phyloP scores from a whole-genome alignment of 30 jellyfish, hydroid and myxozoan species.

The Clytia hemisphaerica region DNA sequence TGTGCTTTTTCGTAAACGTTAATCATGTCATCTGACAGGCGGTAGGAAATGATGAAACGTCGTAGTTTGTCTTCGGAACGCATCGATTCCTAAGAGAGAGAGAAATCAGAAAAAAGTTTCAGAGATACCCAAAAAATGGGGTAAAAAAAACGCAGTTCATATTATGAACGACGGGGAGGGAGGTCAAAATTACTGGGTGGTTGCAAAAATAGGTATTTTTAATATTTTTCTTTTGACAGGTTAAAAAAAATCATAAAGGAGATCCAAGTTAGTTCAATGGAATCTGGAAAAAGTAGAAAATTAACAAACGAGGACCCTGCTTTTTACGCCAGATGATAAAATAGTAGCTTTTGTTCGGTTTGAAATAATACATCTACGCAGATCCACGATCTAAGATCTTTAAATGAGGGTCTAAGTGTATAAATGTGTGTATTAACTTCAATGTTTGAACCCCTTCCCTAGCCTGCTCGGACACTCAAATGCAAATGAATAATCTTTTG shows the following conservation, averaged over 20 bases:
- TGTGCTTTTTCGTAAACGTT: slow-evolving; percentile 88
- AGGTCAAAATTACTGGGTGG: background rate
- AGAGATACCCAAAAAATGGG: background rate
- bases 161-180: too few relatives aligned
- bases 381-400: too few relatives aligned
- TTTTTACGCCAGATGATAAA: too few relatives aligned
- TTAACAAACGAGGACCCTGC: too few relatives aligned
- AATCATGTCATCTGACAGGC: slow-evolving; percentile 92
- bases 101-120: slow-evolving; percentile 6
- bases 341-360: too few relatives aligned
- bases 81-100: slow-evolving; percentile 56
- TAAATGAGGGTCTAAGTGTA: too few relatives aligned
- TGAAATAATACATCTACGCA: too few relatives aligned
- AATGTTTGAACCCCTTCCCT: background rate
- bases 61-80: slow-evolving; percentile 82
- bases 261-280: too few relatives aligned
- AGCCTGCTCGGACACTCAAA: background rate
- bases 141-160: too few relatives aligned
- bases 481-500: slow-evolving; percentile 7
- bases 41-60: slow-evolving; percentile 76
- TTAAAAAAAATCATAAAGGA: too few relatives aligned
- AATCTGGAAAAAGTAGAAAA: too few relatives aligned
- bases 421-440: background rate
- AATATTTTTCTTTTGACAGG: background rate
- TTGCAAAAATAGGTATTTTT: background rate